Evolutionary conservation across 2,888 invertebrate genomes (phyloP).

Genomic region (Deilephila elpenor): DNA sequence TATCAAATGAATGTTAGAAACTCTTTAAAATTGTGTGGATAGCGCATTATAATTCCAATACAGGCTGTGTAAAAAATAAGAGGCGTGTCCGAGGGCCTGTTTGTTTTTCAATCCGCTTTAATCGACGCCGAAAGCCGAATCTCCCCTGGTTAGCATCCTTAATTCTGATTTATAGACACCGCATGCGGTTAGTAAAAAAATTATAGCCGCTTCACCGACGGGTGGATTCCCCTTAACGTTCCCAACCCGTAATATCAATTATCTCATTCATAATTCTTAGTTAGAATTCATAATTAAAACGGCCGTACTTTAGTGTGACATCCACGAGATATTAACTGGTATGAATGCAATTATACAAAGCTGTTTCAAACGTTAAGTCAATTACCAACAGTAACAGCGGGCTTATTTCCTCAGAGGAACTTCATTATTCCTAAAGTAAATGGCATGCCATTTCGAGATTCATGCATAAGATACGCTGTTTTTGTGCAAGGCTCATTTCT

Average conservation of each 20-base stretch:
- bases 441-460: conserved; percentile 45
- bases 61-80: conserved; percentile 60
- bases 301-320: neutral
- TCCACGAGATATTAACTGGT: conserved; percentile 5
- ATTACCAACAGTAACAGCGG: conserved; percentile 9
- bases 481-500: conserved; percentile 55
- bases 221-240: conserved; percentile 68
- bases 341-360: conserved; percentile 16
- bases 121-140: conserved; percentile 72
- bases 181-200: conserved; percentile 74
- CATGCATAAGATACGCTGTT: conserved; percentile 48
- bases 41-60: conserved; percentile 59
- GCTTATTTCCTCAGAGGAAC: conserved; percentile 3
- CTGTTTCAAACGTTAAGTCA: neutral
- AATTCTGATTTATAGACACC: conserved; percentile 80
- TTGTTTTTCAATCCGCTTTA: conserved; percentile 78
- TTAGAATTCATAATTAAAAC: conserved; percentile 44
- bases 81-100: conserved; percentile 66
- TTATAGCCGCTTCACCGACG: conserved; percentile 66
- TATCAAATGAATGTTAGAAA: conserved; percentile 55
- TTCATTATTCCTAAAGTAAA: conserved; percentile 14
- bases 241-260: conserved; percentile 78
- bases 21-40: conserved; percentile 63
- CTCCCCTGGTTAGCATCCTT: conserved; percentile 70
- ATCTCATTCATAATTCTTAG: conserved; percentile 72